phyloP scores from a whole-genome alignment of 2,888 invertebrate genomes.

The Heliconius ismenius region DNA sequence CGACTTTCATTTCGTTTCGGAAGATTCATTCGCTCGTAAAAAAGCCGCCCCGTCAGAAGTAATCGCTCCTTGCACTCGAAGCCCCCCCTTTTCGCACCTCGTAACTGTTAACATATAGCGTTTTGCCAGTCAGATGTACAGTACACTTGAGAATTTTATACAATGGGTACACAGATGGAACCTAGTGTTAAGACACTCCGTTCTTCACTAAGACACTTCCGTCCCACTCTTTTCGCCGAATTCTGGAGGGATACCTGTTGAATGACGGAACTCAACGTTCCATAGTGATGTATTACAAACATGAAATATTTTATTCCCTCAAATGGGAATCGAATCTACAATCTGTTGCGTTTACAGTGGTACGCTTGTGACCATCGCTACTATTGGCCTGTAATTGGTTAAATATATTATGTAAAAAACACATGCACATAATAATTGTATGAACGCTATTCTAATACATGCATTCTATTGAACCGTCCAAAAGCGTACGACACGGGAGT shows the following conservation, averaged over 20 bases:
- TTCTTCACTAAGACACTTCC: too few species aligned
- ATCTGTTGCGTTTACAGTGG: too few species aligned
- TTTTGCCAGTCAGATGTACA: conserved; percentile 12
- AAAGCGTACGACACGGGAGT: conserved; percentile 16
- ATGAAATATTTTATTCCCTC: too few species aligned
- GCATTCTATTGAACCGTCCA: conserved; percentile 6
- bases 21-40: conserved; percentile 39
- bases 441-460: neutral
- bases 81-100: conserved; percentile 32
- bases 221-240: too few species aligned
- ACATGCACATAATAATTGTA: neutral
- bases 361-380: too few species aligned
- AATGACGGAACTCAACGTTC: too few species aligned
- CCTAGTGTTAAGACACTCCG: too few species aligned
- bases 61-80: conserved; percentile 31
- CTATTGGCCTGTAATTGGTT: neutral
- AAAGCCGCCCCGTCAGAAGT: conserved; percentile 32
- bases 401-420: neutral
- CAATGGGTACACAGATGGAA: too few species aligned
- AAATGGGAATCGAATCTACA: too few species aligned
- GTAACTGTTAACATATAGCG: conserved; percentile 27
- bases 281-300: too few species aligned
- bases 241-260: too few species aligned
- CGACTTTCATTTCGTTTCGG: conserved; percentile 32
- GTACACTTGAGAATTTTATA: neutral